phyloP scores from a whole-genome alignment of 35 echinoderm and acorn worm genomes.

The Holothuria glaberrima region DNA sequence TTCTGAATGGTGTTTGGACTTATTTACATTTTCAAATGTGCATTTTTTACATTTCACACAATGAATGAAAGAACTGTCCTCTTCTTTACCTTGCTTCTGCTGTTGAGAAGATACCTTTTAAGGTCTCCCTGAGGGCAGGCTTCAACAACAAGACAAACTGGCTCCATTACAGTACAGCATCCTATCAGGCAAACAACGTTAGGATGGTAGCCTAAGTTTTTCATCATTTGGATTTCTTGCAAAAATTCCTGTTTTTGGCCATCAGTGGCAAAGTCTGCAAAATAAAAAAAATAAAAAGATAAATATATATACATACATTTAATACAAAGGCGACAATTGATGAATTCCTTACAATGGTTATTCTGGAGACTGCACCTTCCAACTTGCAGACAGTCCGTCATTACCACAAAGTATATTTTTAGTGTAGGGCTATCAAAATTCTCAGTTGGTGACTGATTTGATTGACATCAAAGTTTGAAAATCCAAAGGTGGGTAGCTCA shows the following conservation, averaged over 20 bases:
- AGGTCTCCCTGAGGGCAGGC: constrained; percentile 89
- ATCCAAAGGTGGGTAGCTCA: too few relatives aligned
- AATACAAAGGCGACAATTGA: too few relatives aligned
- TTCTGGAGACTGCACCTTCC: too few relatives aligned
- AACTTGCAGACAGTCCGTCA: too few relatives aligned
- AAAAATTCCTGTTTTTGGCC: constrained; percentile 87
- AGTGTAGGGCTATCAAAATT: too few relatives aligned
- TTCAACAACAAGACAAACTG: constrained; percentile 90
- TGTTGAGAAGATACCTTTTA: constrained; percentile 76
- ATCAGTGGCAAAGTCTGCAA: constrained; percentile 75
- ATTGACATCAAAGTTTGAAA: too few relatives aligned
- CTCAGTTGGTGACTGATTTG: too few relatives aligned
- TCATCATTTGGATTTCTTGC: constrained; percentile 95
- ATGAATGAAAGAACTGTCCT: background rate
- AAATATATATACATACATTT: too few relatives aligned
- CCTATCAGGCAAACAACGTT: constrained; percentile 92
- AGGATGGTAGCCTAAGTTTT: constrained; percentile 88
- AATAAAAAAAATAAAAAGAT: constrained; percentile 16
- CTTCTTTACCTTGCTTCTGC: constrained; percentile 69
- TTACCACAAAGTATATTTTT: too few relatives aligned
- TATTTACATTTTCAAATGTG: too few relatives aligned
- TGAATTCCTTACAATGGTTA: too few relatives aligned
- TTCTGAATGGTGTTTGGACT: too few relatives aligned
- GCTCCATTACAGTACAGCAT: constrained; percentile 80
- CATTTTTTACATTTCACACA: background rate